Base-by-base conservation (phyloP, 2,797 vertebrate genomes). In the Denticeps clupeoides region DNA sequence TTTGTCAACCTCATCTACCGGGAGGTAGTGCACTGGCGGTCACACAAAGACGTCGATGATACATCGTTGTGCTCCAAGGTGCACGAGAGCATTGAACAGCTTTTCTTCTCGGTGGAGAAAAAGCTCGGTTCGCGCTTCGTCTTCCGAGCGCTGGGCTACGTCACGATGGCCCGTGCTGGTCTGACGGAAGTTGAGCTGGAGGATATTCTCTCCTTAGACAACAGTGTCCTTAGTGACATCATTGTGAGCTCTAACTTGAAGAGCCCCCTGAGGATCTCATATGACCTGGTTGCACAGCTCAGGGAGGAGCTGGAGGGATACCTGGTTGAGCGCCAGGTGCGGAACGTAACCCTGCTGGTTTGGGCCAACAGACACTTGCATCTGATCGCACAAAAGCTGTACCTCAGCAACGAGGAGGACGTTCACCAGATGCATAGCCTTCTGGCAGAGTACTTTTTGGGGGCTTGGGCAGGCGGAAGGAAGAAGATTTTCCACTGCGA, bases 291-390 rank as follows among this genome's bases (percentile, higher is more conserved):
- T 10, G 90, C 93, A 2, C 87, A 82, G 58, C 87, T 99, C 23
- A 97, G 89, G 73, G 93, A 97, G 58, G 91, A 96, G 27, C 85
- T 99, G 33, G 84, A 83, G 1, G 95, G 95, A 2, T 99, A 93
- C 69, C 72, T 99, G 45, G 82, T 99, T 68, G 93, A 99, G 60
- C 79, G 94, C n/a, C 93, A 99, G 13, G 86, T 99, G 13, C 90
- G 87, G 56, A 98, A 94, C 1, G 83, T 93, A 53, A 97, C 87
- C 0, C 78, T 99, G 32, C 83, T 99, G 68, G 89, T 99, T 43
- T 99, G 95, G 95, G 92, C 95, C 71, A 99, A 99, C 61, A 83
- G 95, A 54, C 95, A 99, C 45, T 79, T 99, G 44, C 91, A 97
- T n/a, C 87, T 98, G 22, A 97, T 98, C 58, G 95, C 95, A 38